phyloP scores from a whole-genome alignment of 2,797 vertebrate species.

The Leptatherina wallacei region DNA sequence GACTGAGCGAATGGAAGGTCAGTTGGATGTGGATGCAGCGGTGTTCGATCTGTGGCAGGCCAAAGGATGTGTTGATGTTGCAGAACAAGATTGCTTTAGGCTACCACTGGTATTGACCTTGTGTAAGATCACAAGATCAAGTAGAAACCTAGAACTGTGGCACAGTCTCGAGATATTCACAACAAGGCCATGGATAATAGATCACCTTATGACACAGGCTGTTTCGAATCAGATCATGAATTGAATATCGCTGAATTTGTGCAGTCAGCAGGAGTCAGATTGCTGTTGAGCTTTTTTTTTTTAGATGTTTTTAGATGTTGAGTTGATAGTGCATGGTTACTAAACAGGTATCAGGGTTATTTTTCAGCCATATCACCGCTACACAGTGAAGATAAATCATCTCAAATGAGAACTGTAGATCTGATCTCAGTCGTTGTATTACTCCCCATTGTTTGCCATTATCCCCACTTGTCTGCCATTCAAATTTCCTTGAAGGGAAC shows the following conservation, averaged over 20 bases:
- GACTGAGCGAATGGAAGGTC: slow-evolving; percentile 62
- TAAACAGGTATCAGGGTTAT: slow-evolving; percentile 31
- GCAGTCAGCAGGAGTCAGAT: slow-evolving; percentile 11
- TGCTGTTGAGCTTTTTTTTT: slow-evolving; percentile 13
- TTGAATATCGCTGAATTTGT: slow-evolving; percentile 22
- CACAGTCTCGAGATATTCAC: slow-evolving; percentile 28
- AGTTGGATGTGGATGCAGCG: slow-evolving; percentile 61
- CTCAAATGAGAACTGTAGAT: slow-evolving; percentile 54
- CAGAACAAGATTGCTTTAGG: slow-evolving; percentile 62
- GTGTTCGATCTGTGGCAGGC: slow-evolving; percentile 63
- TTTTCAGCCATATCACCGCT: slow-evolving; percentile 32
- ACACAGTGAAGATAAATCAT: slow-evolving; percentile 48
- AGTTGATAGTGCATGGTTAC: slow-evolving; percentile 18
- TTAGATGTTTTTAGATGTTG: slow-evolving; percentile 36
- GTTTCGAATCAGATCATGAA: slow-evolving; percentile 39
- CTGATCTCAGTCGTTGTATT: slow-evolving; percentile 57
- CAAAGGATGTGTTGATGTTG: slow-evolving; percentile 72
- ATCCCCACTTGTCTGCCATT: slow-evolving; percentile 74
- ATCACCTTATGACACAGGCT: slow-evolving; percentile 40
- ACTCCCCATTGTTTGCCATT: slow-evolving; percentile 69
- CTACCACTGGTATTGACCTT: slow-evolving; percentile 61
- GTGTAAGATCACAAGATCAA: slow-evolving; percentile 49
- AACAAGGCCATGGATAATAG: slow-evolving; percentile 45
- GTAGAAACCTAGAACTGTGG: slow-evolving; percentile 25
- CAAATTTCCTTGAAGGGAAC: slow-evolving; percentile 72